Conservation (phyloP, 1,140 invertebrate species). For the Triops longicaudatus region DNA sequence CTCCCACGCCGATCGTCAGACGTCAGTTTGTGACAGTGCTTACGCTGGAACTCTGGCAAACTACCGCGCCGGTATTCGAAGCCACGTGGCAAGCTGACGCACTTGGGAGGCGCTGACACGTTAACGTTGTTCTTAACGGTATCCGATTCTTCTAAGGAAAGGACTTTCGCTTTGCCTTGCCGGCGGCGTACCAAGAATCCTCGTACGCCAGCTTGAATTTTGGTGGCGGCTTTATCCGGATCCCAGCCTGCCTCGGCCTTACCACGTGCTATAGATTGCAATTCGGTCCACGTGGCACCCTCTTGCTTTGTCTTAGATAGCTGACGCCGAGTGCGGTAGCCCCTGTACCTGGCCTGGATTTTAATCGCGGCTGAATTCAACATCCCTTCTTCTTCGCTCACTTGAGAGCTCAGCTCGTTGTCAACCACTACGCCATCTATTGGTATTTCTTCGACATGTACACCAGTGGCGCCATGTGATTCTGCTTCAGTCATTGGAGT, state of each 20-base stretch:
- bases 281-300: background rate
- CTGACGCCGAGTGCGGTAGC: background rate
- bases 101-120: conserved; percentile 25
- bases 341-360: conserved; percentile 28
- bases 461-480: background rate
- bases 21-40: background rate
- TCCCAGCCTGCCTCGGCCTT: background rate
- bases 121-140: conserved; percentile 37
- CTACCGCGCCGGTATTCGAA: background rate
- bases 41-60: conserved; percentile 11
- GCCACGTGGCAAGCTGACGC: background rate
- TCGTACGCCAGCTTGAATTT: conserved; percentile 63
- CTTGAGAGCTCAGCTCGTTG: background rate
- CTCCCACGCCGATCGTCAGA: conserved; percentile 10
- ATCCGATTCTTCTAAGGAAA: background rate
- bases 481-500: background rate
- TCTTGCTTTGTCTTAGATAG: background rate
- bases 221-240: conserved; percentile 52
- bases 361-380: conserved; percentile 25
- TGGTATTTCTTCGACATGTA: background rate
- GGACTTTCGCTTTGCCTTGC: conserved; percentile 24
- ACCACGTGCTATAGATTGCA: background rate
- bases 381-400: background rate
- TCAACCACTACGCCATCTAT: background rate
- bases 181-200: conserved; percentile 60